These are phyloP conservation scores for Lobophora halterata DNA, from an alignment of 2,888 invertebrate species.

Conservation along the genomic window DNA sequence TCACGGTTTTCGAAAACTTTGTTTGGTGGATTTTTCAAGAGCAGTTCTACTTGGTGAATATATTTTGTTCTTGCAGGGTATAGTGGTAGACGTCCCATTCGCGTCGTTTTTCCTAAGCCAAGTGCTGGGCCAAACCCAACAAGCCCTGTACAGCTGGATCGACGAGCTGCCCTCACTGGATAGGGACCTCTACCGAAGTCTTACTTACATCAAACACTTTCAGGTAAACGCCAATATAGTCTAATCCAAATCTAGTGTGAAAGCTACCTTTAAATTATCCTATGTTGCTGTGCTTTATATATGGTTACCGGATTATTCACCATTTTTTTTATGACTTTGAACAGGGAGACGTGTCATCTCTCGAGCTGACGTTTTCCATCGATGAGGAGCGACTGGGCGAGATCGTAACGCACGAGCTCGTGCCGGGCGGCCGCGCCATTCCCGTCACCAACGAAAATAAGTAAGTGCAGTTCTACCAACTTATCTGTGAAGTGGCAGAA, in stretches of 20 bases:
- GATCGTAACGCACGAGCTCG: slow-evolving; percentile 96
- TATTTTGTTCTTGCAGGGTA: slow-evolving; percentile 82
- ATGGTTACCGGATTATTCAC: no score
- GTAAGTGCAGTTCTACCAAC: slow-evolving; percentile 76
- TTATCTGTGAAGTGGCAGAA: no score
- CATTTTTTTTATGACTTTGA: no score
- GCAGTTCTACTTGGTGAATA: no score
- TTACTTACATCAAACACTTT: slow-evolving; percentile 97
- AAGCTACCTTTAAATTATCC: no score
- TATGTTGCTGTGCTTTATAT: no score
- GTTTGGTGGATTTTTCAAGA: no score
- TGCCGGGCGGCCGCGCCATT: slow-evolving; percentile 96
- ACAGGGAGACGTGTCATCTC: slow-evolving; percentile 93
- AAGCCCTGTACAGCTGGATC: slow-evolving; percentile 96
- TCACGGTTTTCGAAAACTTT: no score
- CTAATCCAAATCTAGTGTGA: no score
- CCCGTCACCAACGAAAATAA: slow-evolving; percentile 98
- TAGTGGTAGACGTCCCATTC: slow-evolving; percentile 99
- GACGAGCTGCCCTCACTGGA: slow-evolving; percentile 99
- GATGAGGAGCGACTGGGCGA: slow-evolving; percentile 97
- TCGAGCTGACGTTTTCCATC: slow-evolving; percentile 97
- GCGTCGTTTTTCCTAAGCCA: slow-evolving; percentile 99
- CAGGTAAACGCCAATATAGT: slow-evolving; percentile 63
- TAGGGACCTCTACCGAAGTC: slow-evolving; percentile 95
- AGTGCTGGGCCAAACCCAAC: slow-evolving; percentile 95